These are phyloP conservation scores for Nylanderia fulva DNA, from an alignment of 1,140 invertebrate species.

Conservation along the genomic window DNA sequence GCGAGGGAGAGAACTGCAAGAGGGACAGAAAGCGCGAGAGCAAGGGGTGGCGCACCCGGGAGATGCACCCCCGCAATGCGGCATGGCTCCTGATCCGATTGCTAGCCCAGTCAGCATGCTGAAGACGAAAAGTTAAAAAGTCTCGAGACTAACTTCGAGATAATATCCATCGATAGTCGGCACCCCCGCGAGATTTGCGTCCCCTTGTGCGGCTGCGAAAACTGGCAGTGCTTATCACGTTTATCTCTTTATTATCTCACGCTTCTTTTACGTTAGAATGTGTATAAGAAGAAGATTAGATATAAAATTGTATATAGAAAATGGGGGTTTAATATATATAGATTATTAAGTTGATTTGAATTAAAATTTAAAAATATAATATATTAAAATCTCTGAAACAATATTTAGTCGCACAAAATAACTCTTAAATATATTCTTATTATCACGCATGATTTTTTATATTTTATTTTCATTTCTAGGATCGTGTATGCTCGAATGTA, in stretches of 20 bases:
- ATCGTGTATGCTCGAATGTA: neutral
- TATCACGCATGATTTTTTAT: too few species aligned
- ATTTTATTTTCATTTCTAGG: too few species aligned
- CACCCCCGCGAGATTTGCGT: neutral
- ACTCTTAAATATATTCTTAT: too few species aligned
- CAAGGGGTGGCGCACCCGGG: neutral
- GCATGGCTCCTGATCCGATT: slow-evolving; percentile 72
- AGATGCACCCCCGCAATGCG: slow-evolving; percentile 72
- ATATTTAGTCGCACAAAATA: too few species aligned
- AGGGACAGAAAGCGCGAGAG: slow-evolving; percentile 10
- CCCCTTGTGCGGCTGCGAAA: neutral
- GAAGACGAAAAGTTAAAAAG: slow-evolving; percentile 53
- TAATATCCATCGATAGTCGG: slow-evolving; percentile 36
- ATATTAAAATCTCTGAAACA: too few species aligned
- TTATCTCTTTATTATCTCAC: neutral
- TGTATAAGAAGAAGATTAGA: neutral
- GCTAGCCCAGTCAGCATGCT: slow-evolving; percentile 68
- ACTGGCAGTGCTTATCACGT: neutral
- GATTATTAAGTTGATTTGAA: too few species aligned
- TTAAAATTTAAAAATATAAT: too few species aligned
- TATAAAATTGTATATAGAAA: neutral
- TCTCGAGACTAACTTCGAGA: slow-evolving; percentile 51
- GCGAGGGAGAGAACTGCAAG: neutral
- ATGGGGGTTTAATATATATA: neutral
- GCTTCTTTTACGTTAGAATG: neutral